A percentile compares a stretch with the other conserved stretches of the same genome.
phyloP scores from a whole-genome alignment of 2,888 invertebrate genomes.

The Thera britannica region DNA sequence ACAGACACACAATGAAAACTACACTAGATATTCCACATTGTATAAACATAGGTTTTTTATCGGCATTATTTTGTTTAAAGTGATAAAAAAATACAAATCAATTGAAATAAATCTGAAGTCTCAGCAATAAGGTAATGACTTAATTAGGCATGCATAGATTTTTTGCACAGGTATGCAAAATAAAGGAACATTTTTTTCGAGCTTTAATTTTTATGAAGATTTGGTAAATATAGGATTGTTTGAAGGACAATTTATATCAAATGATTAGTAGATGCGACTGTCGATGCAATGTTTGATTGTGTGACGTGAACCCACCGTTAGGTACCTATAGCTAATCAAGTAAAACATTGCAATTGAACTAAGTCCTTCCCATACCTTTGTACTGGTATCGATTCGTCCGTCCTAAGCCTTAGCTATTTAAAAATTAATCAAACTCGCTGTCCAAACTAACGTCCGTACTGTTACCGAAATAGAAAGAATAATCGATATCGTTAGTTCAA shows the following conservation, averaged over 20 bases:
- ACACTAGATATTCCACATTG: not conserved
- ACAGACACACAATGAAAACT: not conserved
- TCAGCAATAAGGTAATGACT: no score
- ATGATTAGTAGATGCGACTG: slow-evolving; percentile 4
- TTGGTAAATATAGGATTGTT: no score
- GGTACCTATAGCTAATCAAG: slow-evolving; percentile 17
- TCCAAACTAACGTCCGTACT: slow-evolving; percentile 67
- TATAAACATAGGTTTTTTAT: not conserved
- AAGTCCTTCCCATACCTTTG: slow-evolving; percentile 66
- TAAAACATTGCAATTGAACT: slow-evolving; percentile 46
- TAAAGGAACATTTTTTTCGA: no score
- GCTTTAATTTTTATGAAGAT: no score
- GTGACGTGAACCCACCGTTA: not conserved
- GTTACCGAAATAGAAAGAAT: slow-evolving; percentile 43
- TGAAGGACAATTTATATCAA: no score
- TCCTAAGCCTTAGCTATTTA: slow-evolving; percentile 77
- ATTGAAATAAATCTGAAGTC: no score
- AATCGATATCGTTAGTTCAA: slow-evolving; percentile 35
- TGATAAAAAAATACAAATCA: no score
- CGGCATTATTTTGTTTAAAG: no score
- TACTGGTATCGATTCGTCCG: slow-evolving; percentile 78
- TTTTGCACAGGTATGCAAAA: no score
- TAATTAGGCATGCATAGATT: not conserved
- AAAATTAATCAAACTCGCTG: slow-evolving; percentile 75
- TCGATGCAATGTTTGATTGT: slow-evolving; percentile 10